Percentiles rank a stretch among this genome's conserved stretches.
Conservation (phyloP, 2,797 vertebrate genomes). For the Xerus rutilus region DNA sequence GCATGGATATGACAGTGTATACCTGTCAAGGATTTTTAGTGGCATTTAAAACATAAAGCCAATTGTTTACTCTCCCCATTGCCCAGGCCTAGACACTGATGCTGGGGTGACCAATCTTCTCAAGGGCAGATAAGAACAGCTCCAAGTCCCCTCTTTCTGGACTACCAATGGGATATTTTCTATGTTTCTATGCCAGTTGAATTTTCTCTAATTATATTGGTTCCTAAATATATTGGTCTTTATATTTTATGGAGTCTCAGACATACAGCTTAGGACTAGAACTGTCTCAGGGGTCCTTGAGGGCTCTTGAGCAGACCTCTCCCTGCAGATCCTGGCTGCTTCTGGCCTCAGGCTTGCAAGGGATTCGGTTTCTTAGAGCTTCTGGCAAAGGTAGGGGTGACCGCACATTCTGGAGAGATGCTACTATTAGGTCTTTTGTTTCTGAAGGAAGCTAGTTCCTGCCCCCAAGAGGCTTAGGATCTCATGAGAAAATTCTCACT, state of each 20-base stretch:
- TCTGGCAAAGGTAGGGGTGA: background rate
- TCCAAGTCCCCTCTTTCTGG: background rate
- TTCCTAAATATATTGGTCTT: background rate
- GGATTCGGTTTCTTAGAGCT: background rate
- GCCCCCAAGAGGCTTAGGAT: background rate
- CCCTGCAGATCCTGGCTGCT: background rate
- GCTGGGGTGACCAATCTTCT: background rate
- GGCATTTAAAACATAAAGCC: background rate
- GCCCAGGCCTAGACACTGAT: background rate
- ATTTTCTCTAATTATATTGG: background rate
- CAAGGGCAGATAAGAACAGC: background rate
- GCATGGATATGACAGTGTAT: background rate
- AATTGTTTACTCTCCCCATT: accelerated
- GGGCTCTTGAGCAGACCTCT: background rate
- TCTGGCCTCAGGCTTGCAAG: no score
- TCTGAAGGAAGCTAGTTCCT: background rate
- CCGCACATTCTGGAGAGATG: background rate
- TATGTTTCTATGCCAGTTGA: no score
- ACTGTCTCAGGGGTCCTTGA: background rate
- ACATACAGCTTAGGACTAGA: background rate
- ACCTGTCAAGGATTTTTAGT: background rate
- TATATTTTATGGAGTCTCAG: background rate
- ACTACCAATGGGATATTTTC: background rate
- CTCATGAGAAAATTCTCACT: background rate
- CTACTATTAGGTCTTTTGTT: background rate